Evolutionary conservation across 2,797 vertebrate genomes (phyloP), one percentile per base, ranked within the genome.

Genomic region (Lacerta agilis): DNA sequence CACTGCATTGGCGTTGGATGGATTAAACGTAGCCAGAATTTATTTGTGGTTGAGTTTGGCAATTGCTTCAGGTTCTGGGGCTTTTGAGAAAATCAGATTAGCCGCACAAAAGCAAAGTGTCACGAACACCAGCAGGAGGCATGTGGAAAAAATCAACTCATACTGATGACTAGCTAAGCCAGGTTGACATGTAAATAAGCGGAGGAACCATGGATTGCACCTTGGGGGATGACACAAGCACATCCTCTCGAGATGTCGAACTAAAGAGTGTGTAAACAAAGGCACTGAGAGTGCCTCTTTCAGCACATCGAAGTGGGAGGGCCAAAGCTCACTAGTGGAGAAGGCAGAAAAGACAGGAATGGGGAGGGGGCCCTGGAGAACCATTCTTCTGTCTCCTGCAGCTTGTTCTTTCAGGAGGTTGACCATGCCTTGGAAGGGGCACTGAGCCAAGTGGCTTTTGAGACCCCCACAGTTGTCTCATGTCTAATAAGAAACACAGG

Each of bases 31-130:
- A 64, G 66, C 36, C 27, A 73, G 83, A 29, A 45, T 41, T 0
- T 0, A n/a, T 89, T 27, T 0, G 0, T 64, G 67, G 58, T 0
- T 0, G 25, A 58, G 0, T 1, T 55, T n/a, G 11, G 58, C 33
- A 38, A 0, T 11, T 80, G 3, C 13, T 82, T 8, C 15, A 85
- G 49, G n/a, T 83, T 64, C 72, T 76, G 0, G 8, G 45, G 85
- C 55, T 58, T 87, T 43, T 79, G 49, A 0, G 0, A 3, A 43
- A 76, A 41, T 33, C 33, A 36, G 64, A 78, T 5, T 17, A 61
- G 64, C 72, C 10, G 23, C 0, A 1, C 23, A 72, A 80, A 9
- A 27, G 29, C 29, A 67, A 29, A 83, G 27, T 20, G 41, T 33
- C 3, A 0, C 0, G 33, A 29, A 76, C 43, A 67, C 27, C n/a